Evolutionary conservation across 2,797 vertebrate genomes (phyloP).

Genomic region (Sylvilagus floridanus): DNA sequence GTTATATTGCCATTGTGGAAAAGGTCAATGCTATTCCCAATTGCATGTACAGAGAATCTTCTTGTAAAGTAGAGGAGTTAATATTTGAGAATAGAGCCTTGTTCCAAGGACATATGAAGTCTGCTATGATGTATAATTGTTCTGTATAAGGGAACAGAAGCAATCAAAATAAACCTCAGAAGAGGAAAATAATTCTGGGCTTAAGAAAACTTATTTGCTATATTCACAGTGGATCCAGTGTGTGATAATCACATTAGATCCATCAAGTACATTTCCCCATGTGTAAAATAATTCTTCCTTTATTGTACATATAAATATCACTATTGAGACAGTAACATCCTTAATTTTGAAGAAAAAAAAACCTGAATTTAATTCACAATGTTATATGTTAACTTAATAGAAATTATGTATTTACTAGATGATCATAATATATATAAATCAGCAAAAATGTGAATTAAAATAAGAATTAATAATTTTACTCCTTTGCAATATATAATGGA

Average conservation of each 20-base stretch:
- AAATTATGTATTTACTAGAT: not conserved
- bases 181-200: not conserved
- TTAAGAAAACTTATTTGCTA: not conserved
- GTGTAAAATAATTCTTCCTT: not conserved
- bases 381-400: not conserved
- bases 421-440: not conserved
- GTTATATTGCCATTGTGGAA: not conserved
- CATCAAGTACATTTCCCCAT: not conserved
- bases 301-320: not conserved
- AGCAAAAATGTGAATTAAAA: not conserved
- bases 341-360: not conserved
- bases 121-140: not conserved
- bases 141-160: not conserved
- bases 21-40: conserved; percentile 55
- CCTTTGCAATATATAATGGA: not conserved
- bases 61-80: conserved; percentile 29
- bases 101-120: not conserved
- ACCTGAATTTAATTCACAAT: not conserved
- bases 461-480: not conserved
- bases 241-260: not conserved
- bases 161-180: conserved; percentile 8
- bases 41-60: not conserved
- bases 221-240: not conserved
- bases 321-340: not conserved
- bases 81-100: not conserved